Base-by-base conservation (phyloP, 2,888 invertebrate species). In the Physocephala rufipes region DNA sequence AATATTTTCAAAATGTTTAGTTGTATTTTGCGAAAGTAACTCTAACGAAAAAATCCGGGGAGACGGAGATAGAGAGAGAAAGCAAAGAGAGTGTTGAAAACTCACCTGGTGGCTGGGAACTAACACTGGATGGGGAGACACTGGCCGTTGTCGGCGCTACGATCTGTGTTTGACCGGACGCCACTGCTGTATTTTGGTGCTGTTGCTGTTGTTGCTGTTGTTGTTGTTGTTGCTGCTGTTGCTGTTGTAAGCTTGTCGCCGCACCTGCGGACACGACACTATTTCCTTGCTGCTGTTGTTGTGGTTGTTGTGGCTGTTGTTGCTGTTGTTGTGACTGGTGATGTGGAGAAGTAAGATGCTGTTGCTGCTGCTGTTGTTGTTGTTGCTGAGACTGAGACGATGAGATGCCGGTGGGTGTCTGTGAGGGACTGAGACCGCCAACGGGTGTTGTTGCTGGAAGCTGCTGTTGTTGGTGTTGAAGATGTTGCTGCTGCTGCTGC, bases 51-150 rank as follows among this genome's bases (percentile, higher is more conserved):
- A n/a, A n/a, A n/a, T n/a, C n/a, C n/a, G n/a, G n/a, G n/a, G n/a
- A n/a, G n/a, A n/a, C n/a, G n/a, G n/a, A n/a, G n/a, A n/a, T n/a
- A n/a, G n/a, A n/a, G n/a, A n/a, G n/a, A n/a, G n/a, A n/a, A n/a
- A 16, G 28, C 19, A 30, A 9, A 30, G 28, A 9, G 26, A 28
- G 12, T 12, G n/a, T 19, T 2, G 47, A 47, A n/a, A n/a, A 74
- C 85, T 84, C 81, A 87, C 86, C 86, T 86, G 86, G 84, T 78
- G 87, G 85, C 80, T 87, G 86, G 74, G 86, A 86, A 78, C 86
- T 86, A 80, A 86, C 89, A 85, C 89, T 89, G 82, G 89, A 89
- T 79, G 89, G 89, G 79, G 89, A 89, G 80, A 89, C 89, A 78
- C 89, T 89, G 81, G 89, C 89, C 80, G 89, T 88, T 76, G 89